Evolutionary conservation across 2,113 vertebrate genomes (phyloP), one percentile per base, ranked within the genome.

Genomic region (Bettongia penicillata): DNA sequence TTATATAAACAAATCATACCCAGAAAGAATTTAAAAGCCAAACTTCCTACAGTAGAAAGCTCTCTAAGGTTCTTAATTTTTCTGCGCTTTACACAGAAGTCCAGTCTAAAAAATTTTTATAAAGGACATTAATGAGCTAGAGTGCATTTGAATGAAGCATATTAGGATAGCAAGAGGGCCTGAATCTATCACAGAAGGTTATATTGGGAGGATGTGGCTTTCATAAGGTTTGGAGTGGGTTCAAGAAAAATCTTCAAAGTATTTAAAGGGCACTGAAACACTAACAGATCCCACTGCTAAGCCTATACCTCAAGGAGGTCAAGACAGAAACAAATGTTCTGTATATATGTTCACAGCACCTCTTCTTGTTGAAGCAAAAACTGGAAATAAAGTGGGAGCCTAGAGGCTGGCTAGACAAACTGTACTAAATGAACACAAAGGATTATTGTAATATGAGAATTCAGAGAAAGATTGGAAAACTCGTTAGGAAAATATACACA

Each of bases 41-140:
- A 43, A 84, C n/a, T 84, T 84, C 7, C 16, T 84, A 84, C 6
- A 22, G 37, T 1, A 25, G 25, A 91, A 93, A 93, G 37, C 51
- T 94, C 90, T 91, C 68, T 92, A 25, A 93, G 91, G 94, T 48
- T 55, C n/a, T 51, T 53, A 3, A 68, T 96, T 94, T 94, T 93
- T 90, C n/a, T 84, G n/a, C 43, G 6, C 16, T 84, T 84, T 84
- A 84, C 19, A 84, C 43, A 6, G 16, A 84, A 6, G 19, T 84
- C 37, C n/a, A 43, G 37, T 19, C 68, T 68, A 68, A 57, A 61
- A 77, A 14, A 3, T 84, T 43, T 84, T 84, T 43, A 43, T 89
- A 93, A 93, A 93, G 92, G 89, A 91, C 37, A 91, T 91, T 28
- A 91, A 57, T 0, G 93, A 94, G 50, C 68, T 77, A 37, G 37